Evolutionary conservation across 1,140 invertebrate species (phyloP).

Genomic region (Drosophila ananassae): DNA sequence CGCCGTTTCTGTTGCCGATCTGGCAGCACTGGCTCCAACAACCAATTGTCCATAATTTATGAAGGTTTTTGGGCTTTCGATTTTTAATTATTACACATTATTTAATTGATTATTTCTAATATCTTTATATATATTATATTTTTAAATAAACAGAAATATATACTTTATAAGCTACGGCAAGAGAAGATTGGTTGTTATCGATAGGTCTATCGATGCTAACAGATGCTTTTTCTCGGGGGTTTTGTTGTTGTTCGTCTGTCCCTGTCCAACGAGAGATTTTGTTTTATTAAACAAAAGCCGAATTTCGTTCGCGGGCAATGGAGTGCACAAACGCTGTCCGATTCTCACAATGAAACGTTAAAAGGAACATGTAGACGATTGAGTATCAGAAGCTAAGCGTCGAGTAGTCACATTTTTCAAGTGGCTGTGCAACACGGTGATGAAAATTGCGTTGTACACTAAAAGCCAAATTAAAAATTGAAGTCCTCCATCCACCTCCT

Average conservation of each 20-base stretch:
- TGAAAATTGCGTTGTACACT: slow-evolving; percentile 52
- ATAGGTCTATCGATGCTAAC: background rate
- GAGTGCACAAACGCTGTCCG: slow-evolving; percentile 32
- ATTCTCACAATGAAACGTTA: background rate
- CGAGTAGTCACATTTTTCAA: slow-evolving; percentile 36
- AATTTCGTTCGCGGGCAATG: slow-evolving; percentile 74
- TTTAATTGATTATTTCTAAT: too few relatives aligned
- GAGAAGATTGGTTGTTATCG: background rate
- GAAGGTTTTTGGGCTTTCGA: too few relatives aligned
- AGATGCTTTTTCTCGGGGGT: background rate
- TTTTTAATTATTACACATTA: too few relatives aligned
- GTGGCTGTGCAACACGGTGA: slow-evolving; percentile 70
- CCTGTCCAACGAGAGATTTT: slow-evolving; percentile 59
- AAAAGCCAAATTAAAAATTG: slow-evolving; percentile 24
- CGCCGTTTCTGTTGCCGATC: slow-evolving; percentile 2
- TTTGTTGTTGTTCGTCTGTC: slow-evolving; percentile 74
- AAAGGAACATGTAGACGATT: slow-evolving; percentile 57
- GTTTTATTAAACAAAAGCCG: slow-evolving; percentile 73
- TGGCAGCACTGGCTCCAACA: background rate
- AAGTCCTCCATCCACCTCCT: slow-evolving; percentile 5
- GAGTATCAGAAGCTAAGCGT: slow-evolving; percentile 4
- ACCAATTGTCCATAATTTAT: background rate
- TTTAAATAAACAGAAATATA: too few relatives aligned
- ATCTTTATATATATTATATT: too few relatives aligned
- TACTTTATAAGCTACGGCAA: too few relatives aligned